Conservation (phyloP, 2,888 invertebrate species). For the Dicyrtoma fusca region DNA sequence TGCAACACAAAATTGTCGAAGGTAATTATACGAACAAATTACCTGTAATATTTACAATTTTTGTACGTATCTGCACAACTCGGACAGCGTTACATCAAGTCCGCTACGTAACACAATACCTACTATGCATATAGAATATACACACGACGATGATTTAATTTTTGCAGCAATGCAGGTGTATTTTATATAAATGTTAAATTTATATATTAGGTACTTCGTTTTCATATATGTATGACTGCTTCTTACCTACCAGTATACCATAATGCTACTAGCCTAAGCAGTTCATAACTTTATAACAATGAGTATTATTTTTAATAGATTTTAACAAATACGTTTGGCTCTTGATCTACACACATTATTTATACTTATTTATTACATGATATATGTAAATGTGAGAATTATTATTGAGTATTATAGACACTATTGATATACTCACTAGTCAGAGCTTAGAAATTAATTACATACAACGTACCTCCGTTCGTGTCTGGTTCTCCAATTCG, state of each 20-base stretch:
- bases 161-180: conserved; percentile 36
- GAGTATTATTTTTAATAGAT: too few relatives aligned
- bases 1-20: background rate
- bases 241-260: background rate
- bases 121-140: background rate
- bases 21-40: background rate
- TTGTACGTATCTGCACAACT: background rate
- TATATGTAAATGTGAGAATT: too few relatives aligned
- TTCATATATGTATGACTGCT: background rate
- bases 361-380: too few relatives aligned
- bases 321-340: too few relatives aligned
- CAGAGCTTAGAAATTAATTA: too few relatives aligned
- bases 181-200: conserved; percentile 15
- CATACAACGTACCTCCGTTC: too few relatives aligned
- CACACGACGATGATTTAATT: background rate
- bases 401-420: too few relatives aligned
- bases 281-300: too few relatives aligned
- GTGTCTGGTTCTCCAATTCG: too few relatives aligned
- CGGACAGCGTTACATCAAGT: conserved; percentile 4
- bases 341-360: too few relatives aligned
- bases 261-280: too few relatives aligned
- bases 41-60: background rate
- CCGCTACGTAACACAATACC: background rate
- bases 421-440: too few relatives aligned
- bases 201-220: background rate